These are phyloP conservation scores for Guaruba guarouba DNA, from an alignment of 2,113 vertebrate species.

Conservation along the genomic window DNA sequence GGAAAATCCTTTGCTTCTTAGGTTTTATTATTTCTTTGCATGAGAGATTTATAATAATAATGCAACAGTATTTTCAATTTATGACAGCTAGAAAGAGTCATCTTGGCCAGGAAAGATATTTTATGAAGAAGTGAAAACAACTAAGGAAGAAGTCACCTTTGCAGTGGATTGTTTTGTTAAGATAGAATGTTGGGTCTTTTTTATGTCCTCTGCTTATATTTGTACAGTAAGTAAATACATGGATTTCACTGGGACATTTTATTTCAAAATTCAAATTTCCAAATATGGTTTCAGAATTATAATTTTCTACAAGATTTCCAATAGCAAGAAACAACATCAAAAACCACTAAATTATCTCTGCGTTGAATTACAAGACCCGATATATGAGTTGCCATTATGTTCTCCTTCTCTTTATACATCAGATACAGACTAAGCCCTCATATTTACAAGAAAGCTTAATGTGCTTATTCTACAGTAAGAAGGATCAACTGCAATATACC, in stretches of 20 bases:
- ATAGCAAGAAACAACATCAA: neutral
- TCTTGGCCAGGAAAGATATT: neutral
- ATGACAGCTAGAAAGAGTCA: neutral
- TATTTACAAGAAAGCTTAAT: neutral
- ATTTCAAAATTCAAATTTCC: neutral
- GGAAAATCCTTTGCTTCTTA: neutral
- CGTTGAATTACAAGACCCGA: neutral
- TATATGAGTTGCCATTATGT: neutral
- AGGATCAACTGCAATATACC: neutral
- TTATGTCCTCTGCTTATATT: neutral
- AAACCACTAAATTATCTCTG: neutral
- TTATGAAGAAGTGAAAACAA: neutral
- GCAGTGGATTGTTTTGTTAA: neutral
- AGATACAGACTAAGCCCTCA: neutral
- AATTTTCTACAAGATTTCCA: neutral
- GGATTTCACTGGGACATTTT: fast-evolving
- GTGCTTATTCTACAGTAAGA: neutral
- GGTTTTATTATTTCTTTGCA: neutral
- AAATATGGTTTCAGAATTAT: neutral
- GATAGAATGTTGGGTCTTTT: neutral
- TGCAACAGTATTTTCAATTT: neutral
- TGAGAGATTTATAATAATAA: neutral
- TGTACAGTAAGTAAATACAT: neutral
- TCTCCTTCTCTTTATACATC: neutral
- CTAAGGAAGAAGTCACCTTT: neutral